Evolutionary conservation across 2,797 vertebrate species (phyloP), one percentile per base, ranked within the genome.

Genomic region (Atherinosoma microstoma): DNA sequence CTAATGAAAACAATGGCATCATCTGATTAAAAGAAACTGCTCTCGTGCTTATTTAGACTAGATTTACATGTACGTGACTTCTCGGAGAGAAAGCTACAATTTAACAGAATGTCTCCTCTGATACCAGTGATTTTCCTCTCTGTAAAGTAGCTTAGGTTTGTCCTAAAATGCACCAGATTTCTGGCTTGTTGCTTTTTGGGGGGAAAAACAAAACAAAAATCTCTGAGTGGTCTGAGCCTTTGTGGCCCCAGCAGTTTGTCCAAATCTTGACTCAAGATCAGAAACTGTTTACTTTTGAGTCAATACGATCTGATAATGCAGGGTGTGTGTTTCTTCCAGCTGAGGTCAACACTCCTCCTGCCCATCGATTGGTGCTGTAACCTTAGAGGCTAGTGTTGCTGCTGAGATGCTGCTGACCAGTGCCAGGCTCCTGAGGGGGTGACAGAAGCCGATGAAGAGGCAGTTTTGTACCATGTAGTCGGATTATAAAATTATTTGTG

Each of bases 271-370:
- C 76, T 83, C 61, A 30, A 67, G 62, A 78, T 35, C 71, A 34
- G 30, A 27, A 38, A 68, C 66, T 11, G 10, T 80, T 80, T 77
- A 64, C 64, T 78, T 89, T 87, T 74, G 58, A 71, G 70, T 88
- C 78, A 57, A 81, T 90, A 85, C 69, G 57, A 70, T 89, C 75
- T 84, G 83, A 87, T 89, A 90, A 88, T 90, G 91, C 93, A 87
- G 84, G 85, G 83, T 87, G 89, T 83, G 83, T 87, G 87, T 87
- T 90, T 91, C 80, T 83, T 70, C 67, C n/a, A 64, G 91, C 92
- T 91, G 86, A 93, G 84, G 81, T 90, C 90, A 90, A 90, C 88
- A 89, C 84, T 90, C 89, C 79, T 79, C 64, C 67, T 67, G 51
- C 61, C 87, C 4, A 81, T 92, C 81, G 87, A 92, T 88, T 58